phyloP scores from a whole-genome alignment of 2,888 invertebrate genomes.

The Drosophila quinaria region DNA sequence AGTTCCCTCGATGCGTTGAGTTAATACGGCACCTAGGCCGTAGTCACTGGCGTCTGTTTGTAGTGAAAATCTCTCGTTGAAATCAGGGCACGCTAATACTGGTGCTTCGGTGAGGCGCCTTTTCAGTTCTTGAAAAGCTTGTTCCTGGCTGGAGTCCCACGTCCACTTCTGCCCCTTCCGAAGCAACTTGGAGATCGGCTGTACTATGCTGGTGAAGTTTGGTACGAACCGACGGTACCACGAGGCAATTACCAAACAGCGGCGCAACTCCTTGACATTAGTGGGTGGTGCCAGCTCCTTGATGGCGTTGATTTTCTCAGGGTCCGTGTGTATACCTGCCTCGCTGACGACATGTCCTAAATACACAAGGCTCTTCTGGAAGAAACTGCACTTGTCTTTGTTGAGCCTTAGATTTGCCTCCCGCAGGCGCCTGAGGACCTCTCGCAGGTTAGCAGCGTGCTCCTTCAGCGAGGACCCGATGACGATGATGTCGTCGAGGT shows the following conservation, averaged over 20 bases:
- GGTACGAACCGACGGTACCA: slow-evolving; percentile 18
- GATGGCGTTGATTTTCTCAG: not conserved
- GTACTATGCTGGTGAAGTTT: not conserved
- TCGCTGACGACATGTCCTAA: slow-evolving; percentile 3
- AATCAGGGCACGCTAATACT: not conserved
- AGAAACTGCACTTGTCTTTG: not conserved
- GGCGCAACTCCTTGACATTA: not conserved
- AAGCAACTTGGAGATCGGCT: too few relatives aligned
- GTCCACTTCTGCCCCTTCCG: too few relatives aligned
- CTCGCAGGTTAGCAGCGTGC: not conserved
- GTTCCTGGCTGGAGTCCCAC: not conserved
- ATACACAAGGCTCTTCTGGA: not conserved
- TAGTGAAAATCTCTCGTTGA: not conserved
- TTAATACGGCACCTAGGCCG: not conserved
- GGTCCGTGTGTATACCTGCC: slow-evolving; percentile 3
- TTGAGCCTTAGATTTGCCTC: not conserved
- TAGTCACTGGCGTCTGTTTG: not conserved
- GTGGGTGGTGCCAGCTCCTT: not conserved
- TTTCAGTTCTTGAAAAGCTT: not conserved
- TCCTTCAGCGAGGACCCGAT: not conserved
- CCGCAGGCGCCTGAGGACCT: not conserved
- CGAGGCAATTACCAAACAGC: not conserved
- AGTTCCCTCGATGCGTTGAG: not conserved
- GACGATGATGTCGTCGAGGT: slow-evolving; percentile 13
- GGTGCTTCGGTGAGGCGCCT: not conserved